Conservation (phyloP, 2,888 invertebrate species). For the Rhimphoctona megacephalus region DNA sequence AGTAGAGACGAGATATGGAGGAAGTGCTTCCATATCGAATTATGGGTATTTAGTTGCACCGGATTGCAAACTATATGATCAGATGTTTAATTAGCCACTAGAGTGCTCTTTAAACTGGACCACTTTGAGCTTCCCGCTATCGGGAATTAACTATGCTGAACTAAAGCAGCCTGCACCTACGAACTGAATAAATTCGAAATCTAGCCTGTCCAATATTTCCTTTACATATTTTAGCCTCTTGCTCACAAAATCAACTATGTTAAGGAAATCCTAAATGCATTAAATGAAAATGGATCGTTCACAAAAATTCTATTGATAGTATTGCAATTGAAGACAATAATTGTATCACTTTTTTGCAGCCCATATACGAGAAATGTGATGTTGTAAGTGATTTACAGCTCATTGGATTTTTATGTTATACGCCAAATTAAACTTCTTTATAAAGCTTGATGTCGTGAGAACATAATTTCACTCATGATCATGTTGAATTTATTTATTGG, state of each 20-base stretch:
- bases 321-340: not conserved
- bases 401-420: not conserved
- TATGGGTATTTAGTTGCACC: slow-evolving; percentile 18
- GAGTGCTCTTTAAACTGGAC: slow-evolving; percentile 39
- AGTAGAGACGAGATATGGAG: slow-evolving; percentile 1
- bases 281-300: not conserved
- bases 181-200: slow-evolving; percentile 7
- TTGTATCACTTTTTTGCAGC: not conserved
- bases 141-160: slow-evolving; percentile 15
- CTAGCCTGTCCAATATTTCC: slow-evolving; percentile 24
- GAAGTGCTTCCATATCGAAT: slow-evolving; percentile 6
- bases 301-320: not conserved
- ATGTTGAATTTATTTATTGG: slow-evolving; percentile 35
- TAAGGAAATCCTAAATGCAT: not conserved
- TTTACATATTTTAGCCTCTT: slow-evolving; percentile 14
- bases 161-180: slow-evolving; percentile 11
- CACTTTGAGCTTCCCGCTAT: slow-evolving; percentile 27
- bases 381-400: not conserved
- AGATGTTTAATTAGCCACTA: slow-evolving; percentile 48
- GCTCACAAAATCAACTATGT: not conserved
- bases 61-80: slow-evolving; percentile 25
- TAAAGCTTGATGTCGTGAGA: not conserved
- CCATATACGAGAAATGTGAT: not conserved
- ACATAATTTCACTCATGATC: slow-evolving; percentile 30
- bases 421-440: not conserved